A percentile compares a stretch with the other conserved stretches of the same genome.
Evolutionary conservation across 2,888 invertebrate species (phyloP).

Genomic region (Deroplatys truncata): DNA sequence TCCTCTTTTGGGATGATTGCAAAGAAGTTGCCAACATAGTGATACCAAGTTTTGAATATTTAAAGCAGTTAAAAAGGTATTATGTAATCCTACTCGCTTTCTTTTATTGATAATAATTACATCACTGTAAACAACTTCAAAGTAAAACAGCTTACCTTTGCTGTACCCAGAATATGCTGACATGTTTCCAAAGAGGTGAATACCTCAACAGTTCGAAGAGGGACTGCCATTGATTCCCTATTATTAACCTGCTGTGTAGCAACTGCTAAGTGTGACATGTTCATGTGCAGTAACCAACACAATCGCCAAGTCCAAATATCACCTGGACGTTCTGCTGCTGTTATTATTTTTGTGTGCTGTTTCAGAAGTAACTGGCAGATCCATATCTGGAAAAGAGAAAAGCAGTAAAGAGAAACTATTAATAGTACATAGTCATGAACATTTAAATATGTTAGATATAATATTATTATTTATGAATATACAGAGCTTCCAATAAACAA

Average conservation of each 20-base stretch:
- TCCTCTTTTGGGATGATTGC: no score
- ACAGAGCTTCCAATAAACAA: neutral
- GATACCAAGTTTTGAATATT: no score
- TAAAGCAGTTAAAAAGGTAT: no score
- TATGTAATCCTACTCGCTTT: no score
- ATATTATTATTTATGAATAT: neutral
- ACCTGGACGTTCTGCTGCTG: slow-evolving; percentile 18
- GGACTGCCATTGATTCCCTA: slow-evolving; percentile 60
- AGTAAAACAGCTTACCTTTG: slow-evolving; percentile 34
- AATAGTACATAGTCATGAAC: neutral
- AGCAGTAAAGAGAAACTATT: neutral
- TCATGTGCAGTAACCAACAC: slow-evolving; percentile 35
- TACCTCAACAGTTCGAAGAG: slow-evolving; percentile 73
- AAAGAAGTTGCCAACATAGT: no score
- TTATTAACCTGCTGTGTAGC: slow-evolving; percentile 20
- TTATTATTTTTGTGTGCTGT: slow-evolving; percentile 38
- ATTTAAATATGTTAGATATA: neutral
- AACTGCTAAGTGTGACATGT: slow-evolving; percentile 31
- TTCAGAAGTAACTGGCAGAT: slow-evolving; percentile 45
- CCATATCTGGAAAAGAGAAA: slow-evolving; percentile 40
- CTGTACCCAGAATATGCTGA: slow-evolving; percentile 43
- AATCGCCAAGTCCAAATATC: slow-evolving; percentile 45
- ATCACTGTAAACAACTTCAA: neutral
- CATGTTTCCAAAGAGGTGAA: slow-evolving; percentile 57
- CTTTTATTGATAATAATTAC: no score